Evolutionary conservation across 2,797 vertebrate species (phyloP).

Genomic region (Megalops cyprinoides): DNA sequence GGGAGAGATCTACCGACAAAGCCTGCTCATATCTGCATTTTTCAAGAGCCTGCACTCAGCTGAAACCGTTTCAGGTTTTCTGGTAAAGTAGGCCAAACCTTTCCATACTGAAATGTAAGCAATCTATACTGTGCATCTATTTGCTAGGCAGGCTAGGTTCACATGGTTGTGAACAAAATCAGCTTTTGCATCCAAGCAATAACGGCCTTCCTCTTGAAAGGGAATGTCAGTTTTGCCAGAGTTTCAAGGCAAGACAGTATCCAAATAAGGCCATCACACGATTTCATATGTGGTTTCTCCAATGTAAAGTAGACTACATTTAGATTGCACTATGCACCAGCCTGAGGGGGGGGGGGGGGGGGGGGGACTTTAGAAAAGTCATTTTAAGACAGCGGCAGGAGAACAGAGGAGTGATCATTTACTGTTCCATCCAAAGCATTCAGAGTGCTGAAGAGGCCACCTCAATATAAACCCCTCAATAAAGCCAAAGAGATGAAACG

Average conservation of each 20-base stretch:
- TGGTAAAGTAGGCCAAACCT: too few species aligned
- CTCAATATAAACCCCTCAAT: constrained; percentile 22
- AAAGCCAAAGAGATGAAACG: constrained; percentile 15
- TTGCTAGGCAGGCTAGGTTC: too few species aligned
- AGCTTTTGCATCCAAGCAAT: too few species aligned
- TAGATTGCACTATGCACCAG: not conserved
- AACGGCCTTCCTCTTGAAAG: not conserved
- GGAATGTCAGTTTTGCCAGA: not conserved
- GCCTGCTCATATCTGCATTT: too few species aligned
- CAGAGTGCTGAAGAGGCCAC: not conserved
- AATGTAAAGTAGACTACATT: not conserved
- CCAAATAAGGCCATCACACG: not conserved
- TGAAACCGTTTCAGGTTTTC: too few species aligned
- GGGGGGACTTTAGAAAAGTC: not conserved
- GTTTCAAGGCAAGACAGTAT: too few species aligned
- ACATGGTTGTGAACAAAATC: too few species aligned
- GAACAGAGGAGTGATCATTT: not conserved
- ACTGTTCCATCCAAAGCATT: not conserved
- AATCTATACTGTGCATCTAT: too few species aligned
- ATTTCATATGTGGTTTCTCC: not conserved
- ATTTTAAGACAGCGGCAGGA: not conserved
- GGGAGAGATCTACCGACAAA: too few species aligned
- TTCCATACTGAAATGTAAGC: too few species aligned
- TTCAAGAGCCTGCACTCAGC: too few species aligned
- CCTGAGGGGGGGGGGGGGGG: not conserved